Evolutionary conservation across 2,888 invertebrate genomes (phyloP).

Genomic region (Blastobasis adustella): DNA sequence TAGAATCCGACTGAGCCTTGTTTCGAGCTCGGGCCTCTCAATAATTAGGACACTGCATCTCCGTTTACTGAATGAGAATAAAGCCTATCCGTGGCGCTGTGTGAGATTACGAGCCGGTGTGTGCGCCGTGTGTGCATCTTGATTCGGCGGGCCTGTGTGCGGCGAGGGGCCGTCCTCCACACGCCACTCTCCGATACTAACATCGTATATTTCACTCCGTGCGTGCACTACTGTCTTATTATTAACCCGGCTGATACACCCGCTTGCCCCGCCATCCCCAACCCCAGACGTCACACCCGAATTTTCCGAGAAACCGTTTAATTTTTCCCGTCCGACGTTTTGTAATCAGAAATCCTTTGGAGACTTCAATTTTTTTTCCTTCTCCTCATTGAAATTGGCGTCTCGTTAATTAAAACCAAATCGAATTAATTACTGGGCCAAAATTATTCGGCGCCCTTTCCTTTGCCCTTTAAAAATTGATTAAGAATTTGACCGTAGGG

Average conservation of each 20-base stretch:
- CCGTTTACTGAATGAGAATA: conserved; percentile 65
- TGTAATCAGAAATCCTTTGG: conserved; percentile 60
- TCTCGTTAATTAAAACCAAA: conserved; percentile 66
- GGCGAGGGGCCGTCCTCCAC: conserved; percentile 41
- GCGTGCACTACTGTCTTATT: conserved; percentile 49
- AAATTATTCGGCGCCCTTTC: conserved; percentile 52
- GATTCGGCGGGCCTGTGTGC: conserved; percentile 30
- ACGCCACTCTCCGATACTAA: conserved; percentile 54
- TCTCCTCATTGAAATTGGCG: conserved; percentile 53
- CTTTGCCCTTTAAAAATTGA: conserved; percentile 29
- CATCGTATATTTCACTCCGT: conserved; percentile 57
- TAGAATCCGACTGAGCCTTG: conserved; percentile 35
- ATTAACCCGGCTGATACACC: conserved; percentile 20
- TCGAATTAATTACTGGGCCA: conserved; percentile 61
- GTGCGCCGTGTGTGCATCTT: conserved; percentile 46
- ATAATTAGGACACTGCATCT: conserved; percentile 80
- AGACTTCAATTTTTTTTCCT: conserved; percentile 49
- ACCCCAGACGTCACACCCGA: conserved; percentile 13
- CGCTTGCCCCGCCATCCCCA: conserved; percentile 1
- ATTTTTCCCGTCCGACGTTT: conserved; percentile 36
- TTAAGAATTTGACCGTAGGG: conserved; percentile 24
- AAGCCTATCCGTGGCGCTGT: conserved; percentile 56
- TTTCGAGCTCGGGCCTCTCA: conserved; percentile 42
- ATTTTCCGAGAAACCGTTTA: conserved; percentile 25
- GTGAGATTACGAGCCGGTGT: conserved; percentile 31